Evolutionary conservation across 2,888 invertebrate genomes (phyloP).

Genomic region (Ceramica pisi): DNA sequence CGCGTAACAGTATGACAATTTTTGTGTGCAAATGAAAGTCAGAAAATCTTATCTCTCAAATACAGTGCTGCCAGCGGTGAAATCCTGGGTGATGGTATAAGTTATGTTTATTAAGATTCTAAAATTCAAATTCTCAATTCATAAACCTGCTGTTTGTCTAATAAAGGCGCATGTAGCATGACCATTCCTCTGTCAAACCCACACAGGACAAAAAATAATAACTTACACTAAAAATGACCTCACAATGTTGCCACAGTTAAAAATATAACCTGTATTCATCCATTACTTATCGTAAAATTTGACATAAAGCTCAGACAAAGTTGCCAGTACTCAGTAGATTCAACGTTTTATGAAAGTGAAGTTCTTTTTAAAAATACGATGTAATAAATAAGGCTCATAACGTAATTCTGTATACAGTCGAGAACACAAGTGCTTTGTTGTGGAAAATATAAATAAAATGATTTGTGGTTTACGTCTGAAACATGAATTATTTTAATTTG

Average conservation of each 20-base stretch:
- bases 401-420: constrained; percentile 52
- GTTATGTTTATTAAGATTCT: no score
- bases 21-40: no score
- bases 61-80: no score
- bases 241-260: constrained; percentile 16
- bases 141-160: not conserved
- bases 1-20: no score
- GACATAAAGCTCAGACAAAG: constrained; percentile 39
- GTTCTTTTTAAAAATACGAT: constrained; percentile 63
- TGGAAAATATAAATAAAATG: constrained; percentile 32
- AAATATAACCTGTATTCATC: constrained; percentile 43
- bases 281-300: constrained; percentile 32
- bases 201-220: not conserved
- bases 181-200: not conserved
- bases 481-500: constrained; percentile 16
- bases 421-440: constrained; percentile 43
- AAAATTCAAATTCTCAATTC: not conserved
- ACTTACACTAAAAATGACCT: constrained; percentile 9
- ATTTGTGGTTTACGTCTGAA: constrained; percentile 31
- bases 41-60: no score
- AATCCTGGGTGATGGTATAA: no score
- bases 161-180: not conserved
- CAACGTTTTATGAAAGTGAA: constrained; percentile 55
- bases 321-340: constrained; percentile 49
- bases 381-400: constrained; percentile 62